Base-by-base conservation (phyloP, 1,140 invertebrate genomes). In the Diabrotica virgifera region DNA sequence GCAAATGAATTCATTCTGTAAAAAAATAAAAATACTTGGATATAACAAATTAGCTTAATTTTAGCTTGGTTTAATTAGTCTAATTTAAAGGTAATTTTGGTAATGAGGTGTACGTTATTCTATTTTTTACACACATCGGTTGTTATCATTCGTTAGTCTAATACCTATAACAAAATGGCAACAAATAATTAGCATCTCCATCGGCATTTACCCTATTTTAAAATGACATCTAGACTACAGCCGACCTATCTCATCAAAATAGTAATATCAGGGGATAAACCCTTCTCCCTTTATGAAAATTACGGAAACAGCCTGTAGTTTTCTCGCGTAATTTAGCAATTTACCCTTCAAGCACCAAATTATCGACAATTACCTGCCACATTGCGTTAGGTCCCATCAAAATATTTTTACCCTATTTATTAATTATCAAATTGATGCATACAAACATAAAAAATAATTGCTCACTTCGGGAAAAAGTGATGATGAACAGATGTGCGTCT, bases 321-420 rank as follows among this genome's bases (percentile, higher is more conserved):
- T 46, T 46, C 40, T 46, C 40, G 40, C 40, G 40, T 46, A 46
- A 46, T 46, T 46, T 46, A 46, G 40, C n/a, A 46, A 46, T 46
- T 46, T 46, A 46, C 40, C 40, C 40, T 5, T 46, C 40, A 46
- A 46, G n/a, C 40, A 46, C n/a, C 40, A 46, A 10, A 10, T 46
- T 46, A 46, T 46, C 5, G 40, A 46, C 40, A 46, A 46, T 6
- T 46, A 46, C 40, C 3, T 46, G 40, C 8, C 40, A 46, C n/a
- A 46, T 46, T 46, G n/a, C 40, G 40, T 46, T 46, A 46, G 8
- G 24, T 46, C n/a, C 40, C 5, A 46, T 46, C 40, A 46, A 46
- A 46, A 46, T 46, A 46, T 46, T 46, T 46, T 46, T 5, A 46
- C 40, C 40, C 40, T 46, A n/a, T 46, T 46, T 46, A 46, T 46